These are phyloP conservation scores for Agrochola litura DNA, from an alignment of 2,888 invertebrate genomes.

Conservation along the genomic window DNA sequence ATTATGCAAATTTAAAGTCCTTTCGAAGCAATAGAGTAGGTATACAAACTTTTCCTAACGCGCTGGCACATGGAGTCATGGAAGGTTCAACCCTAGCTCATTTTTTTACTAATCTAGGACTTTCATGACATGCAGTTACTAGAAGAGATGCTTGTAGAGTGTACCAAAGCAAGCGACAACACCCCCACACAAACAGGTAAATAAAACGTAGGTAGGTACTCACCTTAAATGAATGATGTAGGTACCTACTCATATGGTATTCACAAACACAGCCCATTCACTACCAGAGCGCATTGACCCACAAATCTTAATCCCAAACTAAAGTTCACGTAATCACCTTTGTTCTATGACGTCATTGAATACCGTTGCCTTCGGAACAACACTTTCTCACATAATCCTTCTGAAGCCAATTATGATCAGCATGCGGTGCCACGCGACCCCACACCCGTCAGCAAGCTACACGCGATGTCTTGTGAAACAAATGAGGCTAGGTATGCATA, in stretches of 20 bases:
- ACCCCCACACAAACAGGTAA: background rate
- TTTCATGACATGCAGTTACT: background rate
- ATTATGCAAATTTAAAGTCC: background rate
- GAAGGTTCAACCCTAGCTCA: background rate
- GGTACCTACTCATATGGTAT: background rate
- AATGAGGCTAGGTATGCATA: slow-evolving; percentile 38
- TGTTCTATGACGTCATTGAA: slow-evolving; percentile 60
- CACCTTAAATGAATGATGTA: background rate
- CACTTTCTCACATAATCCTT: slow-evolving; percentile 74
- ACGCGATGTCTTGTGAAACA: slow-evolving; percentile 67
- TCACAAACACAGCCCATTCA: slow-evolving; percentile 20
- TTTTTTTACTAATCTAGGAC: background rate
- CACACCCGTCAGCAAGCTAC: slow-evolving; percentile 54
- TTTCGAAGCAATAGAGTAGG: background rate
- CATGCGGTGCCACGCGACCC: slow-evolving; percentile 71
- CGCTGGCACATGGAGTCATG: background rate
- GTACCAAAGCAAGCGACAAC: background rate
- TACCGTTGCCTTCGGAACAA: slow-evolving; percentile 69
- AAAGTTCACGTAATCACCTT: slow-evolving; percentile 65
- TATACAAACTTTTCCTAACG: background rate
- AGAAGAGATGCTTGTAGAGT: background rate
- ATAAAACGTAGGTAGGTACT: background rate
- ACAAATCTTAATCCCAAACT: slow-evolving; percentile 49
- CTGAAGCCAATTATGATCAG: slow-evolving; percentile 72
- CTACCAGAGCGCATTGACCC: slow-evolving; percentile 40